Percentiles rank a stretch among this genome's conserved stretches.
Evolutionary conservation across 2,113 vertebrate species (phyloP).

Genomic region (Loxodonta africana): DNA sequence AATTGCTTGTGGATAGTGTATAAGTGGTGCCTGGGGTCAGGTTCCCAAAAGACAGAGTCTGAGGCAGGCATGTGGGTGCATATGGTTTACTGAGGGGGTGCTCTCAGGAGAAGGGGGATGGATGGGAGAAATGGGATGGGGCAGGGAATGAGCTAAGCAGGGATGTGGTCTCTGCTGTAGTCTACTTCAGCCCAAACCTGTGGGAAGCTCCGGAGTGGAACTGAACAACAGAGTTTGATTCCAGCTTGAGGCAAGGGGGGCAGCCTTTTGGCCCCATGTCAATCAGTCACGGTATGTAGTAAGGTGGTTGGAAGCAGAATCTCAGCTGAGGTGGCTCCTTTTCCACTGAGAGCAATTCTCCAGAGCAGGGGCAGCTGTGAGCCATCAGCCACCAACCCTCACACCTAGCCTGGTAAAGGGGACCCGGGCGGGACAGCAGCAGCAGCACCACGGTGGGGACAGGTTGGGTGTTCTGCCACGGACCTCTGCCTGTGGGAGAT

Average conservation of each 20-base stretch:
- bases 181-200: background rate
- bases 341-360: background rate
- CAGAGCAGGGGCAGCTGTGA: background rate
- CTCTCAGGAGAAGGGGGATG: background rate
- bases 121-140: too few relatives aligned
- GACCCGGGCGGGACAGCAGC: background rate
- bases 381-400: background rate
- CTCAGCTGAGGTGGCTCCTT: background rate
- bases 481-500: background rate
- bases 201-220: background rate
- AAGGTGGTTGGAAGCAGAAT: background rate
- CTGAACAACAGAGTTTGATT: fast-evolving
- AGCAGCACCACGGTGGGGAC: background rate
- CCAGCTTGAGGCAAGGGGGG: background rate
- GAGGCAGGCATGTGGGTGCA: background rate
- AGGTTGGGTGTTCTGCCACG: background rate
- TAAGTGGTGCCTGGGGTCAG: background rate
- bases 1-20: background rate
- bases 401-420: background rate
- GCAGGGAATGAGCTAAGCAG: background rate
- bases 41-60: background rate
- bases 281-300: background rate
- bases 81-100: background rate
- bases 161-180: background rate
- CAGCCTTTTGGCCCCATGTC: background rate